These are phyloP conservation scores for Puma concolor DNA, from an alignment of 2,113 vertebrate species.

Conservation along the genomic window DNA sequence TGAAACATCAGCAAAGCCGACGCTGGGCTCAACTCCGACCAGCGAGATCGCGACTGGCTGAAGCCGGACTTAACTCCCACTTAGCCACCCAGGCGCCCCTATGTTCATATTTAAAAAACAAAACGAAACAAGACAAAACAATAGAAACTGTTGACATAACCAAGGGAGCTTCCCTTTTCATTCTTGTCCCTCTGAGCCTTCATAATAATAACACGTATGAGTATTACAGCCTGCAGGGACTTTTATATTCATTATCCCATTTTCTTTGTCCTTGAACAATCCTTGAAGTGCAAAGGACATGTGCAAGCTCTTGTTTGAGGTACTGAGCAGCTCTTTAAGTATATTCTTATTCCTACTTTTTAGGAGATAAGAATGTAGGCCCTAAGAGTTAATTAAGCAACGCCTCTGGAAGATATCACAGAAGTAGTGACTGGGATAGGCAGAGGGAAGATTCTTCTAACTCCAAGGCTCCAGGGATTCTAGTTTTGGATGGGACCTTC, in stretches of 20 bases:
- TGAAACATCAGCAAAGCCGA: too few species aligned
- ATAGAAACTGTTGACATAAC: neutral
- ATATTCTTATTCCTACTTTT: neutral
- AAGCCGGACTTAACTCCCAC: too few species aligned
- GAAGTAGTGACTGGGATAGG: neutral
- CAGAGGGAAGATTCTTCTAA: neutral
- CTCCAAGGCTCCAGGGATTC: neutral
- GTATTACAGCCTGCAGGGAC: neutral
- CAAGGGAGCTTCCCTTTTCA: neutral
- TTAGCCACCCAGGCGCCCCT: too few species aligned
- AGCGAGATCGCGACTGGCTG: too few species aligned
- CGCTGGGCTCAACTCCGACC: too few species aligned
- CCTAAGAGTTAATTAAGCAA: neutral
- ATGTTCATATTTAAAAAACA: too few species aligned
- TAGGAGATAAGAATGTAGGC: neutral
- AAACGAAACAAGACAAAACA: neutral
- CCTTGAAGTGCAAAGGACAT: neutral
- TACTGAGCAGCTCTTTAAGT: neutral
- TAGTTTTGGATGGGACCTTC: neutral
- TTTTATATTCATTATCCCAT: neutral
- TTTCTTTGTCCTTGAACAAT: neutral
- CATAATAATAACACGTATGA: neutral
- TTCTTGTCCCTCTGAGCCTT: neutral
- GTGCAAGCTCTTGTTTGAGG: neutral
- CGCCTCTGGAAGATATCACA: neutral